Evolutionary conservation across 1,140 invertebrate species (phyloP).

Genomic region (Dufourea novaeangliae): DNA sequence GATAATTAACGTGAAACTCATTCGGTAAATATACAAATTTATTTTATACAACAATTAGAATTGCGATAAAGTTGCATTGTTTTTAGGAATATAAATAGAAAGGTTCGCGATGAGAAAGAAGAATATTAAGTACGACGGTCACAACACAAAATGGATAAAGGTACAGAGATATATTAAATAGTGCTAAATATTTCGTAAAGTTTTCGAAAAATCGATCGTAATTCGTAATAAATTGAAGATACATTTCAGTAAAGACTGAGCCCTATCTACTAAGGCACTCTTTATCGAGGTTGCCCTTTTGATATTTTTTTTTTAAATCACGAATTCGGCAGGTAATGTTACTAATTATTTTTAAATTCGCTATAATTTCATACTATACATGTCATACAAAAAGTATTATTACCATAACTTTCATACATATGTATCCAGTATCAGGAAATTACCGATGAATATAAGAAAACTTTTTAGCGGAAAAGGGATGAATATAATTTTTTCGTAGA

Average conservation of each 20-base stretch:
- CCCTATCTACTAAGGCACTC: slow-evolving; percentile 60
- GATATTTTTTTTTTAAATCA: slow-evolving; percentile 13
- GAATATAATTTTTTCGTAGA: background rate
- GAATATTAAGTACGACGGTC: background rate
- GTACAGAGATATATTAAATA: slow-evolving; percentile 2
- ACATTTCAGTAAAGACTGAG: slow-evolving; percentile 30
- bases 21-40: slow-evolving; percentile 24
- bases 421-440: too few relatives aligned
- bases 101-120: background rate
- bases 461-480: too few relatives aligned
- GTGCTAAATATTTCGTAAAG: slow-evolving; percentile 1
- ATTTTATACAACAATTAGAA: slow-evolving; percentile 9
- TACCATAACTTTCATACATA: background rate
- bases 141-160: background rate
- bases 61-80: background rate
- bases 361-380: slow-evolving; percentile 21
- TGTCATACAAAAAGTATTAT: slow-evolving; percentile 22
- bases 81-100: background rate
- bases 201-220: background rate
- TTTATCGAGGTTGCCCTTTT: slow-evolving; percentile 44
- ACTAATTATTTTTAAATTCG: background rate
- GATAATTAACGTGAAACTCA: too few relatives aligned
- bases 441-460: too few relatives aligned
- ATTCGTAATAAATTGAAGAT: slow-evolving; percentile 1
- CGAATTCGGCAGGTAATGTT: slow-evolving; percentile 40